Conservation (phyloP, 2,888 invertebrate species). For the Sceliomorpha sp. region DNA sequence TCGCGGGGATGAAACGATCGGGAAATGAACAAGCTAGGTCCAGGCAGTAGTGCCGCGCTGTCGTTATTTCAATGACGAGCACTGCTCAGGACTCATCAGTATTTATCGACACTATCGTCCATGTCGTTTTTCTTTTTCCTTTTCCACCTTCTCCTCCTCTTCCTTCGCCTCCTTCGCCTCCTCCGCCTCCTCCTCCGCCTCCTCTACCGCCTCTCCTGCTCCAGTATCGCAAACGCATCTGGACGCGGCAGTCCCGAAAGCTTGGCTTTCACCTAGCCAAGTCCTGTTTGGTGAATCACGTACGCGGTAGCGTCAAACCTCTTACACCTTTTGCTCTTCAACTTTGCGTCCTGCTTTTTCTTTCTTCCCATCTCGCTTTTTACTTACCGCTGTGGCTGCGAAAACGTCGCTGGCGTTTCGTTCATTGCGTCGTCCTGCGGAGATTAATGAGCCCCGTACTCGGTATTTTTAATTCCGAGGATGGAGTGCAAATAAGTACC, state of each 20-base stretch:
- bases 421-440: conserved; percentile 38
- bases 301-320: conserved; percentile 67
- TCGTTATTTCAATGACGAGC: conserved; percentile 44
- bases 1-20: conserved; percentile 45
- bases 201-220: too few relatives aligned
- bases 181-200: too few relatives aligned
- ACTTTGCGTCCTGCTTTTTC: conserved; percentile 55
- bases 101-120: conserved; percentile 30
- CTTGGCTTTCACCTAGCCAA: too few relatives aligned
- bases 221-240: too few relatives aligned
- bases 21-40: conserved; percentile 37
- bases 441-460: conserved; percentile 77
- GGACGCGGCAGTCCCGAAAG: too few relatives aligned
- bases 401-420: conserved; percentile 14
- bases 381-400: conserved; percentile 15
- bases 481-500: conserved; percentile 77
- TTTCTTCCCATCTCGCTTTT: conserved; percentile 36
- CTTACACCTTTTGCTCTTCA: too few relatives aligned
- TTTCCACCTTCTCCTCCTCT: too few relatives aligned
- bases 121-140: too few relatives aligned
- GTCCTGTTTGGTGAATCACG: too few relatives aligned
- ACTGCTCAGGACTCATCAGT: conserved; percentile 43
- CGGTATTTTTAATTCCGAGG: conserved; percentile 77
- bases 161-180: too few relatives aligned
- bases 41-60: conserved; percentile 27